phyloP scores from a whole-genome alignment of 2,113 vertebrate genomes.

The Gavia stellata region DNA sequence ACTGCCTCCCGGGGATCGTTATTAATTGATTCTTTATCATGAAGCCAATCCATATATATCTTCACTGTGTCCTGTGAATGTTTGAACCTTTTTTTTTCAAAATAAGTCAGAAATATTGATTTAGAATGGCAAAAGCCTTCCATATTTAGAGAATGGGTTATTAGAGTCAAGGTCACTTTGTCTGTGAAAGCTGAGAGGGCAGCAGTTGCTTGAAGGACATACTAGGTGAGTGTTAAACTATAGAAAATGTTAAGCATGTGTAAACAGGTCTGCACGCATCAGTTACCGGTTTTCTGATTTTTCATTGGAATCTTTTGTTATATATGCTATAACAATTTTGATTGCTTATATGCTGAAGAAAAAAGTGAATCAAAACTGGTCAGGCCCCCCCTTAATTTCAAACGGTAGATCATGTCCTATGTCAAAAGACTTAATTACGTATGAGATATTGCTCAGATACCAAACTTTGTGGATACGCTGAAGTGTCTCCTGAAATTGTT shows the following conservation, averaged over 20 bases:
- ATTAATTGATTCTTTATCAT: constrained; percentile 47
- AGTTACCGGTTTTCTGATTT: background rate
- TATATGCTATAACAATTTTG: background rate
- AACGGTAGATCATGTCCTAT: background rate
- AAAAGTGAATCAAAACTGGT: background rate
- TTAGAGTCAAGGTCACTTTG: constrained; percentile 1
- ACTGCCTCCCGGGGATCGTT: constrained; percentile 6
- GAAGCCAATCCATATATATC: constrained; percentile 7
- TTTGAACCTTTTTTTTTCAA: background rate
- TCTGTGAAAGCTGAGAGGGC: background rate
- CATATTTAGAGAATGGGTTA: background rate
- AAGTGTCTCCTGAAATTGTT: constrained; percentile 37
- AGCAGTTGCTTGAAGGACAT: background rate
- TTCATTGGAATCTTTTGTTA: background rate
- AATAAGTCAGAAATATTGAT: constrained; percentile 28
- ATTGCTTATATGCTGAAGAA: background rate
- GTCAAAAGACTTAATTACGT: background rate
- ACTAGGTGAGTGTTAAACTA: background rate
- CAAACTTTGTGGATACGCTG: background rate
- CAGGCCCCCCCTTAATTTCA: background rate
- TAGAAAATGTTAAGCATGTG: background rate
- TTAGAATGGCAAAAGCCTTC: background rate
- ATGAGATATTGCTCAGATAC: background rate
- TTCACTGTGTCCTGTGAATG: background rate
- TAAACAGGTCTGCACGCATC: background rate